phyloP scores from a whole-genome alignment of 2,113 vertebrate genomes.

The Nycticryphes semicollaris region DNA sequence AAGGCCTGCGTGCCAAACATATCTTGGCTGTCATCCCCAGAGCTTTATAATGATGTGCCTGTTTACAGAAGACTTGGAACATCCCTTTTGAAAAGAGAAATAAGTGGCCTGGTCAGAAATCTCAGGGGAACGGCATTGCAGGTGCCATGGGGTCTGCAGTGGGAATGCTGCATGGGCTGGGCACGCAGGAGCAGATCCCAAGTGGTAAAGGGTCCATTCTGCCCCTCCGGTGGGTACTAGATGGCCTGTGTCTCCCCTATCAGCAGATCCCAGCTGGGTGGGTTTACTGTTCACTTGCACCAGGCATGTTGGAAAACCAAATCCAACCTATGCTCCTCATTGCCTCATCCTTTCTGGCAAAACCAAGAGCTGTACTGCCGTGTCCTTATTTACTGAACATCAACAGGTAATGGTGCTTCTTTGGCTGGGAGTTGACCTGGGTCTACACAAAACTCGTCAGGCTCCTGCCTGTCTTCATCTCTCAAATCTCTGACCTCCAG shows the following conservation, averaged over 20 bases:
- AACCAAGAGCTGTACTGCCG: background rate
- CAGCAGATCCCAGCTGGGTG: background rate
- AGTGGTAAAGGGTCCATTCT: background rate
- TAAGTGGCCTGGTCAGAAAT: background rate
- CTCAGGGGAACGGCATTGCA: accelerated
- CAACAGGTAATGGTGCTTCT: background rate
- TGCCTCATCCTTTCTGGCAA: background rate
- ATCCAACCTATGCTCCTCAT: background rate
- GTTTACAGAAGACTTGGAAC: background rate
- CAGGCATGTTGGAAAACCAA: background rate
- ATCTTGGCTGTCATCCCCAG: background rate
- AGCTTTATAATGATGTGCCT: background rate
- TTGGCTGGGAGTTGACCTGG: background rate
- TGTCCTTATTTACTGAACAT: background rate
- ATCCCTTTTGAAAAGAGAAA: background rate
- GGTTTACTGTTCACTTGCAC: background rate
- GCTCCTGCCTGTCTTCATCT: background rate
- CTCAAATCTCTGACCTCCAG: background rate
- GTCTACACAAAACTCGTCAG: background rate
- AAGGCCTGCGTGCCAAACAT: background rate
- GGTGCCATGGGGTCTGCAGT: background rate
- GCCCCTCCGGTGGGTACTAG: accelerated
- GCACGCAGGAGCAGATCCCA: background rate
- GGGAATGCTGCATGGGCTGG: background rate
- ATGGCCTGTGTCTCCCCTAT: background rate